Conservation (phyloP, 2,113 vertebrate species). For the Phycodurus eques region DNA sequence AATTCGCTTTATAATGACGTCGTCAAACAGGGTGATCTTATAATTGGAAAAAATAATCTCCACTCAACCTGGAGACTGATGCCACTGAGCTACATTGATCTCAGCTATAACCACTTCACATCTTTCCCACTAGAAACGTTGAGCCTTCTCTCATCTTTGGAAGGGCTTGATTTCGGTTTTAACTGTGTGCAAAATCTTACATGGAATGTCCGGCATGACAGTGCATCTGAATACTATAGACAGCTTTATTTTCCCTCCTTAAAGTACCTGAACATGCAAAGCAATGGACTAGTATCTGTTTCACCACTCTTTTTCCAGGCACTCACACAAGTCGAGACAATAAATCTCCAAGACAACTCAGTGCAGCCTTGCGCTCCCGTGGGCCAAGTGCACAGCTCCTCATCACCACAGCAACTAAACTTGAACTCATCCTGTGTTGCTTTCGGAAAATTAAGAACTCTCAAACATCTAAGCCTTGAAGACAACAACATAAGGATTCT, state of each 20-base stretch:
- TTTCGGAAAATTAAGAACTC: slow-evolving; percentile 56
- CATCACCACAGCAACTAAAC: background rate
- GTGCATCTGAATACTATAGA: slow-evolving; percentile 6
- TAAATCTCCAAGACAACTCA: slow-evolving; percentile 72
- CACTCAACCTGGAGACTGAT: slow-evolving; percentile 47
- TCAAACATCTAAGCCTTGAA: slow-evolving; percentile 72
- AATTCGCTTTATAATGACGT: slow-evolving; percentile 60
- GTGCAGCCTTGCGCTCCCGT: slow-evolving; percentile 62
- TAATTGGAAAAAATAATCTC: slow-evolving; percentile 37
- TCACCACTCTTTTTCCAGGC: slow-evolving; percentile 66
- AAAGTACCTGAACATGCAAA: slow-evolving; percentile 66
- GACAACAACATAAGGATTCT: slow-evolving; percentile 70
- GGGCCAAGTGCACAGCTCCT: background rate
- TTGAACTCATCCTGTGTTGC: slow-evolving; percentile 52
- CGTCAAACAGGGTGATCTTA: slow-evolving; percentile 20
- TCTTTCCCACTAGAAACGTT: slow-evolving; percentile 71
- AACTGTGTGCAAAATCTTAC: slow-evolving; percentile 75
- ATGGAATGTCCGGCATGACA: slow-evolving; percentile 39
- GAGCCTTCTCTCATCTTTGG: slow-evolving; percentile 64
- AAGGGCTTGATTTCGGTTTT: slow-evolving; percentile 68
- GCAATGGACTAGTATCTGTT: slow-evolving; percentile 64
- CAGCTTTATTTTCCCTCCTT: slow-evolving; percentile 53
- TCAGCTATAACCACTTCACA: slow-evolving; percentile 76
- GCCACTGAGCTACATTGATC: slow-evolving; percentile 68
- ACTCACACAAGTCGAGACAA: slow-evolving; percentile 66